Evolutionary conservation across 2,888 invertebrate species (phyloP).

Genomic region (Ormyrus thymus): DNA sequence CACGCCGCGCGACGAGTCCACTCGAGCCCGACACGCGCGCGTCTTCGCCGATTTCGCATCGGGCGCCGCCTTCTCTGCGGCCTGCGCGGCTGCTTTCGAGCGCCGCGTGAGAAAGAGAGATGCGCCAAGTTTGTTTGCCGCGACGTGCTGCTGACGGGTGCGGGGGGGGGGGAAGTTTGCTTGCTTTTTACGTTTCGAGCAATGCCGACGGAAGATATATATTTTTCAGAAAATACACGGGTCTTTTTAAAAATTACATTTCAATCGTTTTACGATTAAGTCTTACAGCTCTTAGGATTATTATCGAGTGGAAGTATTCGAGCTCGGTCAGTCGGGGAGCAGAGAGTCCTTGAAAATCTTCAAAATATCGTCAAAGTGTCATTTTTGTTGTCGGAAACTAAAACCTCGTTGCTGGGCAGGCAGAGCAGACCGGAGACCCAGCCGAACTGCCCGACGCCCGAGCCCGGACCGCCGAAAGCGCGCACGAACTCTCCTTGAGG

Average conservation of each 20-base stretch:
- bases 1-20: conserved; percentile 57
- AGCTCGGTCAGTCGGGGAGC: too few relatives aligned
- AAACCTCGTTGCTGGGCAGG: conserved; percentile 79
- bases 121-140: not conserved
- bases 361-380: conserved; percentile 75
- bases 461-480: conserved; percentile 78
- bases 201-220: too few relatives aligned
- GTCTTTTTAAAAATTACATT: not conserved
- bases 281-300: not conserved
- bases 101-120: conserved; percentile 40
- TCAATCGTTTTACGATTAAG: not conserved
- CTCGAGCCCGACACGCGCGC: not conserved
- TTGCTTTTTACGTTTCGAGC: too few relatives aligned
- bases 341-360: conserved; percentile 31
- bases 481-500: conserved; percentile 82
- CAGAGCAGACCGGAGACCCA: conserved; percentile 84
- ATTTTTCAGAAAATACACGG: too few relatives aligned
- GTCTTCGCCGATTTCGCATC: conserved; percentile 34
- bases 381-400: conserved; percentile 80
- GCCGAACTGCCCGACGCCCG: conserved; percentile 77
- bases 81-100: not conserved
- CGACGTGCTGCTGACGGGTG: not conserved
- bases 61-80: conserved; percentile 35
- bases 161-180: not conserved
- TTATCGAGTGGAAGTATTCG: not conserved